Evolutionary conservation across 2,113 vertebrate genomes (phyloP).

Genomic region (Erinaceus europaeus): DNA sequence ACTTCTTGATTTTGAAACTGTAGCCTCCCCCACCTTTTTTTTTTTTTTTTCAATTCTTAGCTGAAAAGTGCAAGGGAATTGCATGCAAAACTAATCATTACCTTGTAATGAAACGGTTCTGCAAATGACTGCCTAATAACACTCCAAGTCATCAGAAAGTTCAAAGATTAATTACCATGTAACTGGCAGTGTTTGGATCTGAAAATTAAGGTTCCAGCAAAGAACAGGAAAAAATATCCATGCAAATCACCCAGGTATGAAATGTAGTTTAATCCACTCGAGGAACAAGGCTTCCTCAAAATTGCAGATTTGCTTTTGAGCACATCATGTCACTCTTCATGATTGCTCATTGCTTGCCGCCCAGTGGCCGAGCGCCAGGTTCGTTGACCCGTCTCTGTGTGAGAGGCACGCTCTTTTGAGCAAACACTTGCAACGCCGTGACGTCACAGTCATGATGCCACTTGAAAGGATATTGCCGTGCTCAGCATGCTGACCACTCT

Average conservation of each 20-base stretch:
- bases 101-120: conserved; percentile 71
- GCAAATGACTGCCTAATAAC: conserved; percentile 71
- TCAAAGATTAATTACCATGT: conserved; percentile 70
- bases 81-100: conserved; percentile 68
- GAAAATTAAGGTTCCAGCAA: conserved; percentile 74
- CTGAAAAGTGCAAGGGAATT: conserved; percentile 66
- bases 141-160: conserved; percentile 73
- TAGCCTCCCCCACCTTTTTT: too few relatives aligned
- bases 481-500: too few relatives aligned
- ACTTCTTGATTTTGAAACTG: conserved; percentile 3
- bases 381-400: neutral
- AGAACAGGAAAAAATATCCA: conserved; percentile 71
- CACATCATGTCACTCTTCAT: neutral
- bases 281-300: conserved; percentile 50
- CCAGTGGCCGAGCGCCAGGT: too few relatives aligned
- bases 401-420: neutral
- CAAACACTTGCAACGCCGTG: neutral
- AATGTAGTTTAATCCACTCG: conserved; percentile 51
- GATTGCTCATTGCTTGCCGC: too few relatives aligned
- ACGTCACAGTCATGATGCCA: neutral
- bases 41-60: too few relatives aligned
- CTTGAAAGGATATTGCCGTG: neutral
- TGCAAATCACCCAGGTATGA: conserved; percentile 75
- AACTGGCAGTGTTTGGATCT: conserved; percentile 73
- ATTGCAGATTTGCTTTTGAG: conserved; percentile 36